Percentiles rank a stretch among this genome's conserved stretches.
These are phyloP conservation scores for Drosophila greeni DNA, from an alignment of 2,888 invertebrate species.

Conservation along the genomic window DNA sequence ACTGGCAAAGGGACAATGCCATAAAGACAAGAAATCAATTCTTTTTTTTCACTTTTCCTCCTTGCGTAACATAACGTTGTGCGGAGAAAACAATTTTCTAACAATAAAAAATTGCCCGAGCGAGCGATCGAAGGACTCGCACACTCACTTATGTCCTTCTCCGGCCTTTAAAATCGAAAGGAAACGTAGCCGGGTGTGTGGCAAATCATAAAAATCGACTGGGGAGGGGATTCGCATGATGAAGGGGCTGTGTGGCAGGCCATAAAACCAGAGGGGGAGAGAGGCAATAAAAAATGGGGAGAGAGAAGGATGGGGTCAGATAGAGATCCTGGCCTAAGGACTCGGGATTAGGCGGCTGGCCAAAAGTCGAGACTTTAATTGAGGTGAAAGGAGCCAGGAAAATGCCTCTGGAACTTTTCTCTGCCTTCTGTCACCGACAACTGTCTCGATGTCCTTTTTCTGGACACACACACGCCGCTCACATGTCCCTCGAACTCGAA, in stretches of 20 bases:
- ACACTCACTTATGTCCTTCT: constrained; percentile 29
- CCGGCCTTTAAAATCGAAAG: constrained; percentile 61
- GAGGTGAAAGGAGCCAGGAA: constrained; percentile 33
- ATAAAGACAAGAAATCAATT: constrained; percentile 70
- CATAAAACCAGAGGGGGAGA: constrained; percentile 55
- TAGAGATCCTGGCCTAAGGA: constrained; percentile 22
- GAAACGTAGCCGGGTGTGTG: constrained; percentile 44
- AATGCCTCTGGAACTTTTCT: constrained; percentile 13
- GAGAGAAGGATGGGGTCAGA: neutral
- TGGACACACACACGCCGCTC: constrained; percentile 13
- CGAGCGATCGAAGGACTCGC: constrained; percentile 37
- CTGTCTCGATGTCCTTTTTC: constrained; percentile 10
- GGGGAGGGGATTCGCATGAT: constrained; percentile 4
- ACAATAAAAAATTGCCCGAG: constrained; percentile 67
- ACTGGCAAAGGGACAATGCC: constrained; percentile 63
- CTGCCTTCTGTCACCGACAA: constrained; percentile 18
- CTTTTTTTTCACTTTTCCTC: constrained; percentile 1
- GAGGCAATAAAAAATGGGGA: constrained; percentile 59
- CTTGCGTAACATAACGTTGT: constrained; percentile 33
- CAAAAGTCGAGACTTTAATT: constrained; percentile 30
- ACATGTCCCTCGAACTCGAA: constrained; percentile 27
- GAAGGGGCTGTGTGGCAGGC: constrained; percentile 54
- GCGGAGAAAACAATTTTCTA: constrained; percentile 66
- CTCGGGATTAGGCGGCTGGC: constrained; percentile 53
- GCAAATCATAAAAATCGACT: constrained; percentile 63